A percentile compares a stretch with the other conserved stretches of the same genome.
phyloP scores from a whole-genome alignment of 2,797 vertebrate genomes.

The Decapterus maruadsi region DNA sequence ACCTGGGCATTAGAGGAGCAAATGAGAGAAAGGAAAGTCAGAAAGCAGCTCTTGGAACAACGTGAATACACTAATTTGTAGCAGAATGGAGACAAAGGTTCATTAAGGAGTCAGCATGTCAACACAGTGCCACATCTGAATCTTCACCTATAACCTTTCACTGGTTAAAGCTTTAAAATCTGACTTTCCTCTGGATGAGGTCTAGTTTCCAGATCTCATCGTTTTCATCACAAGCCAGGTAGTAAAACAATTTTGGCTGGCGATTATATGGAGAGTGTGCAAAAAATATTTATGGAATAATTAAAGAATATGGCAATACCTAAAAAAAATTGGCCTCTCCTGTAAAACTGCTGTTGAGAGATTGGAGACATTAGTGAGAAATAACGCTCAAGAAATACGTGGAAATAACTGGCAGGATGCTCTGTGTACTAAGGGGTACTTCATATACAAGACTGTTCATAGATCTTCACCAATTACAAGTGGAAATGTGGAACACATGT shows the following conservation, averaged over 20 bases:
- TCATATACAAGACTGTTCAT: slow-evolving; percentile 47
- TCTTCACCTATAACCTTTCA: slow-evolving; percentile 47
- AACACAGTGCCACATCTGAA: slow-evolving; percentile 44
- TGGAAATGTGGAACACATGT: slow-evolving; percentile 52
- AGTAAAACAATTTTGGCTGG: slow-evolving; percentile 71
- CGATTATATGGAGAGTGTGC: slow-evolving; percentile 55
- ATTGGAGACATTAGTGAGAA: slow-evolving; percentile 49
- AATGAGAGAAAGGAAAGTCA: slow-evolving; percentile 37
- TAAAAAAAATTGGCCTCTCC: slow-evolving; percentile 49
- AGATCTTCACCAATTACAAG: slow-evolving; percentile 44
- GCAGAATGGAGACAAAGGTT: slow-evolving; percentile 59
- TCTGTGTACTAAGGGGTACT: slow-evolving; percentile 35
- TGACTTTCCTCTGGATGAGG: slow-evolving; percentile 47
- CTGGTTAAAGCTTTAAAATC: slow-evolving; percentile 43
- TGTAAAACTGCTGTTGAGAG: slow-evolving; percentile 56
- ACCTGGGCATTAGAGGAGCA: slow-evolving; percentile 34
- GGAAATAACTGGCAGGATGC: slow-evolving; percentile 39
- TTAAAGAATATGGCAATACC: slow-evolving; percentile 74
- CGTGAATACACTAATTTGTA: slow-evolving; percentile 49
- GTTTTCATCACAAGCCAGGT: slow-evolving; percentile 72
- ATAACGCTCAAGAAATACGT: slow-evolving; percentile 45
- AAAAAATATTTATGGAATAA: slow-evolving; percentile 77
- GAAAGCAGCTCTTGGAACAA: slow-evolving; percentile 40
- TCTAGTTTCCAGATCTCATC: slow-evolving; percentile 62
- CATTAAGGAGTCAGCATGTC: slow-evolving; percentile 64